phyloP scores from a whole-genome alignment of 35 echinoderm and acorn worm genomes.

The Diadema setosum region DNA sequence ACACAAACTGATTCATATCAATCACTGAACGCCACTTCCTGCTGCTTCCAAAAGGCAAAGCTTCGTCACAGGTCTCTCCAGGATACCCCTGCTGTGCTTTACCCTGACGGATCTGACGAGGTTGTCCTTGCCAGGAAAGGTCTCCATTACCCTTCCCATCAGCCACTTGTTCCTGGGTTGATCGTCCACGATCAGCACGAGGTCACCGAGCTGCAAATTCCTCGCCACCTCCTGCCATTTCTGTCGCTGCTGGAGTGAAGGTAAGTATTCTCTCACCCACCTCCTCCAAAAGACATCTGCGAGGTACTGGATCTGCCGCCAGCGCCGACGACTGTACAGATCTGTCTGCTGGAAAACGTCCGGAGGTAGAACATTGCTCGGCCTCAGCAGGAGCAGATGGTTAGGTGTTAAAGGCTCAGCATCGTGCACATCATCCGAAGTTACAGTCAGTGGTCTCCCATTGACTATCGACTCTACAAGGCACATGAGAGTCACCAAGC shows the following conservation, averaged over 20 bases:
- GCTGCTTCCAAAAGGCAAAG: conserved; percentile 6
- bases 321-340: not conserved
- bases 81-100: not conserved
- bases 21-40: too few relatives aligned
- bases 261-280: conserved; percentile 69
- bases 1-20: too few relatives aligned
- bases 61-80: conserved; percentile 28
- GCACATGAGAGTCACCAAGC: conserved; percentile 24
- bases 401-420: conserved; percentile 35
- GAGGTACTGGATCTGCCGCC: conserved; percentile 54
- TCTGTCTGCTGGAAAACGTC: conserved; percentile 17
- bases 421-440: conserved; percentile 22
- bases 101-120: conserved; percentile 26
- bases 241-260: conserved; percentile 41
- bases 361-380: conserved; percentile 13
- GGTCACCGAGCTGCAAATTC: conserved; percentile 33
- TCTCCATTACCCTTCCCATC: conserved; percentile 31
- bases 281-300: conserved; percentile 51
- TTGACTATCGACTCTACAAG: conserved; percentile 34
- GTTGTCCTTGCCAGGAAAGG: conserved; percentile 33
- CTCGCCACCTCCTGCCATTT: conserved; percentile 4
- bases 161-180: conserved; percentile 46
- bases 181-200: conserved; percentile 42
- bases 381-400: conserved; percentile 47
- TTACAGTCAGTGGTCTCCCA: conserved; percentile 11